Evolutionary conservation across 2,888 invertebrate species (phyloP), one percentile per base, ranked within the genome.

Genomic region (Boloria euphrosyne): DNA sequence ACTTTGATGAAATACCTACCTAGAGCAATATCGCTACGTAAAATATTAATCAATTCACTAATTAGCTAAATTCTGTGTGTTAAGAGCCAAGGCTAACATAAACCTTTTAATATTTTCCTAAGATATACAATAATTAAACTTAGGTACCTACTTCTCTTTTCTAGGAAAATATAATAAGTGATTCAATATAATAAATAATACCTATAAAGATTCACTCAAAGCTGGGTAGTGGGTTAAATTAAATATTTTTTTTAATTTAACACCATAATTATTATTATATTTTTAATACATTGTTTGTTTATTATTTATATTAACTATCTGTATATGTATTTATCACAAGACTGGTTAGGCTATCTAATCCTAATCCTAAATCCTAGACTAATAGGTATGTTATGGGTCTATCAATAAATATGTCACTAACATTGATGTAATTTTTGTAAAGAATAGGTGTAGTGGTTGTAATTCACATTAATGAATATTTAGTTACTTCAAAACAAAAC

Each of bases 1-100:
- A 62, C 60, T 46, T 49, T 51, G 44, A 65, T 62, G 13, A 55
- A 64, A 66, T 61, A 27, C 16, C 43, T 61, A 27, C 16, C 43
- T 22, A 64, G 47, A 69, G 53, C 43, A 27, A 4, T 61, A 69
- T 51, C 16, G 18, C 13, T 65, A 52, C 16, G 60, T 14, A 27
- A 13, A 38, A 58, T 43, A 69, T 71, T 67, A 67, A 71, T 70
- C 71, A 71, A 50, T 50, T 69, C 68, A 72, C 71, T 72, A 70
- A 74, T 71, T 66, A 71, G 69, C 63, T 71, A 69, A 66, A 50
- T 58, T 50, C 38, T 43, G 44, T 10, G 10, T 38, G 7, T 10
- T 38, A 38, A 38, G 10, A 38, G 31, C 31, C 7, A 7, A 22
- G 22, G 22, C 22, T 2, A 3, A 22, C 22, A 22, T 22, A 3